A percentile compares a stretch with the other conserved stretches of the same genome.
phyloP scores from a whole-genome alignment of 2,113 vertebrate species.

The Sylvietta virens region DNA sequence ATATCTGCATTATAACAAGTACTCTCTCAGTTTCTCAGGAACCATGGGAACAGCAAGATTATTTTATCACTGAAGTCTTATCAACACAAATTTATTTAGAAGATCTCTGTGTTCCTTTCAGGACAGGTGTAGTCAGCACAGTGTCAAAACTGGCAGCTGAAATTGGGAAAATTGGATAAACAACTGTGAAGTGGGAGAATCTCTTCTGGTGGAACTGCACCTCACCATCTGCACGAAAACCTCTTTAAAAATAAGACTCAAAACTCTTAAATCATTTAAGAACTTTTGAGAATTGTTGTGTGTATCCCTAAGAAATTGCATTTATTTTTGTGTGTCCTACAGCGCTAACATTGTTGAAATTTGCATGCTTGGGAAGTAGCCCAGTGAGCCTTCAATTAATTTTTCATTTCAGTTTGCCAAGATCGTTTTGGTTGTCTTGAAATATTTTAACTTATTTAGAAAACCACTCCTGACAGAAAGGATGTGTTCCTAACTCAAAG shows the following conservation, averaged over 20 bases:
- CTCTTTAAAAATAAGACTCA: neutral
- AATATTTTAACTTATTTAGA: neutral
- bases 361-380: neutral
- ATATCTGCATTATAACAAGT: constrained; percentile 3
- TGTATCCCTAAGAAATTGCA: neutral
- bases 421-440: neutral
- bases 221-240: neutral
- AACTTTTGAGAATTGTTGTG: constrained; percentile 34
- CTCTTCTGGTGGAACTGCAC: neutral
- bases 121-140: constrained; percentile 45
- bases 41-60: constrained; percentile 40
- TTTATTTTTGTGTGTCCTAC: neutral
- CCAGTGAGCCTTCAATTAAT: neutral
- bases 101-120: constrained; percentile 15
- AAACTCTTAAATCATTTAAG: constrained; percentile 26
- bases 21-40: constrained; percentile 18
- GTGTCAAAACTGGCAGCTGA: constrained; percentile 36
- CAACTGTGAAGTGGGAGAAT: constrained; percentile 30
- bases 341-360: neutral
- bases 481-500: neutral
- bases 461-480: neutral
- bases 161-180: neutral
- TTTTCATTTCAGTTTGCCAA: neutral
- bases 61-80: constrained; percentile 24
- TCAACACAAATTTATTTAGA: neutral